Evolutionary conservation across 2,888 invertebrate genomes (phyloP).

Genomic region (Teinopalpus imperialis): DNA sequence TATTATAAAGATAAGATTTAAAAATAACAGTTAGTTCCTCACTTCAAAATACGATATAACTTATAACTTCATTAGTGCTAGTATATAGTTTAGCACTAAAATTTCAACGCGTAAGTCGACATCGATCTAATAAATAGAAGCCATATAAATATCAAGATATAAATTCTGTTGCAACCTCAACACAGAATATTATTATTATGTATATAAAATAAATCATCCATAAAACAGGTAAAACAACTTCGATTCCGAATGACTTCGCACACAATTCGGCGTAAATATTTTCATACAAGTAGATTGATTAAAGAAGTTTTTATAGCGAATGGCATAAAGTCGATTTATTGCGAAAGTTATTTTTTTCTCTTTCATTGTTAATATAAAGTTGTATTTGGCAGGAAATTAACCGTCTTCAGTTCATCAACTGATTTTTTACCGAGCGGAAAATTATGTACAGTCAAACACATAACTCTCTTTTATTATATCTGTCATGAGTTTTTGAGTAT

Average conservation of each 20-base stretch:
- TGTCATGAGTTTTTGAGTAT: too few species aligned
- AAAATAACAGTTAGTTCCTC: too few species aligned
- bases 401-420: conserved; percentile 23
- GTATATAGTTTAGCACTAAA: too few species aligned
- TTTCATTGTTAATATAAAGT: conserved; percentile 27
- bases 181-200: conserved; percentile 5
- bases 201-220: conserved; percentile 16
- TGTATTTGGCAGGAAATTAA: conserved; percentile 29
- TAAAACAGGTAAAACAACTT: conserved; percentile 24
- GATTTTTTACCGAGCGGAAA: conserved; percentile 26
- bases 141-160: too few species aligned
- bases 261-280: conserved; percentile 29
- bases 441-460: conserved; percentile 22
- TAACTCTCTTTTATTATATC: too few species aligned
- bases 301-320: conserved; percentile 38
- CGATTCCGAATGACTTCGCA: conserved; percentile 30
- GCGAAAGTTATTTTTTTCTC: conserved; percentile 30
- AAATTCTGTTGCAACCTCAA: too few species aligned
- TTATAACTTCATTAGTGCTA: too few species aligned
- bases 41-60: too few species aligned
- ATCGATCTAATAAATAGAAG: too few species aligned
- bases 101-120: too few species aligned
- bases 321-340: conserved; percentile 31
- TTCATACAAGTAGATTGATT: conserved; percentile 36
- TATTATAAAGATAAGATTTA: too few species aligned